Conservation (phyloP, 1,140 invertebrate genomes). For the Agrilus planipennis region DNA sequence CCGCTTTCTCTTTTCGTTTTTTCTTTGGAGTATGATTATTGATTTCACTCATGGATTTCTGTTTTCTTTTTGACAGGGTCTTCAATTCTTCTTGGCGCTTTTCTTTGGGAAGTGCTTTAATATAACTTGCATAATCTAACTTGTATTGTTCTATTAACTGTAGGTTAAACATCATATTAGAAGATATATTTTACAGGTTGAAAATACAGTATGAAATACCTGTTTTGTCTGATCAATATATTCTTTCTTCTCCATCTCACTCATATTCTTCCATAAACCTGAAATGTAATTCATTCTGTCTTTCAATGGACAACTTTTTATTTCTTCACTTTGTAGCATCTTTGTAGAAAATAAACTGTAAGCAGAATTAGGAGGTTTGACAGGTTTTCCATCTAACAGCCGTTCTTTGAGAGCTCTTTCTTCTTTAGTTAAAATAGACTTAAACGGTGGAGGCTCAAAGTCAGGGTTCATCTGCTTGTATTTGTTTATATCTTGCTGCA, state of each 20-base stretch:
- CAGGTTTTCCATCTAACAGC: constrained; percentile 29
- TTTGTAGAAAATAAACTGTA: constrained; percentile 40
- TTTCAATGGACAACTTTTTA: constrained; percentile 35
- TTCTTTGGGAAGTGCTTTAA: constrained; percentile 37
- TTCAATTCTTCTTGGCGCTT: constrained; percentile 33
- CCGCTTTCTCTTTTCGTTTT: constrained; percentile 5
- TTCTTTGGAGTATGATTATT: not conserved
- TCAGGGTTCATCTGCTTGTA: constrained; percentile 27
- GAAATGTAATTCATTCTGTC: constrained; percentile 39
- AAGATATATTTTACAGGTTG: not conserved
- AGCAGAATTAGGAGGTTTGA: constrained; percentile 36
- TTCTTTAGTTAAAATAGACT: constrained; percentile 30
- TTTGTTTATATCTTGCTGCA: constrained; percentile 25
- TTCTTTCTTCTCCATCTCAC: constrained; percentile 32
- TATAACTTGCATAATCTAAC: constrained; percentile 35
- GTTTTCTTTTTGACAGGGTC: constrained; percentile 26
- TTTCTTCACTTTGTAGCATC: constrained; percentile 34
- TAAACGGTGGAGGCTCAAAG: constrained; percentile 15
- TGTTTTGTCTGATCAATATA: constrained; percentile 22
- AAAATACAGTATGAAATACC: not conserved
- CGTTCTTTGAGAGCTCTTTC: constrained; percentile 29
- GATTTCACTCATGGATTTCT: constrained; percentile 4
- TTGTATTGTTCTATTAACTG: constrained; percentile 35
- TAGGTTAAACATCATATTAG: constrained; percentile 6
- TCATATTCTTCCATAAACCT: constrained; percentile 37